These are phyloP conservation scores for Loxodonta africana DNA, from an alignment of 2,113 vertebrate genomes.

Conservation along the genomic window DNA sequence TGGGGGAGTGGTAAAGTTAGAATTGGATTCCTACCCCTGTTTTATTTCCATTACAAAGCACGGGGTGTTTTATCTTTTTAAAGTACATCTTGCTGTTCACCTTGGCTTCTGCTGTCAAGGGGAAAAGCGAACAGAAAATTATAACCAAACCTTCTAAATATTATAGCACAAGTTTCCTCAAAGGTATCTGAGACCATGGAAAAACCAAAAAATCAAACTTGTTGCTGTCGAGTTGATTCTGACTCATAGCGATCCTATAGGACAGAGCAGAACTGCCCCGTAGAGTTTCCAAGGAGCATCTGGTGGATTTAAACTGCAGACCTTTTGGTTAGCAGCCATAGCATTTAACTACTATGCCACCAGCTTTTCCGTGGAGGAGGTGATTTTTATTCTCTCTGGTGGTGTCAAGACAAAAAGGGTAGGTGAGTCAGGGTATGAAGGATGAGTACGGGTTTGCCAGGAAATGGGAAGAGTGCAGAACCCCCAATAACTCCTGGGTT, in stretches of 20 bases:
- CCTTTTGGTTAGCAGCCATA: too few relatives aligned
- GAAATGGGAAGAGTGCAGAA: not conserved
- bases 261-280: too few relatives aligned
- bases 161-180: not conserved
- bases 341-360: too few relatives aligned
- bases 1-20: not conserved
- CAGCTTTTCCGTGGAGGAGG: not conserved
- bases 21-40: not conserved
- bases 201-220: too few relatives aligned
- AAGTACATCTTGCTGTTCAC: not conserved
- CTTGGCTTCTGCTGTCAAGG: not conserved
- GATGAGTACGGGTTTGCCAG: not conserved
- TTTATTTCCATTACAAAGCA: fast-evolving
- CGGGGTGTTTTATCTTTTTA: not conserved
- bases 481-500: not conserved
- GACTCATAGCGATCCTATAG: too few relatives aligned
- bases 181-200: not conserved
- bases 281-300: too few relatives aligned
- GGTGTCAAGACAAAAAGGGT: not conserved
- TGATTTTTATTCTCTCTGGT: not conserved
- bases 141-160: not conserved
- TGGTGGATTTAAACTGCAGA: too few relatives aligned
- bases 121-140: not conserved
- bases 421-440: not conserved
- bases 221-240: too few relatives aligned